Evolutionary conservation across 2,888 invertebrate genomes (phyloP), one percentile per base, ranked within the genome.

Genomic region (Stenoptilia bipunctidactyla): DNA sequence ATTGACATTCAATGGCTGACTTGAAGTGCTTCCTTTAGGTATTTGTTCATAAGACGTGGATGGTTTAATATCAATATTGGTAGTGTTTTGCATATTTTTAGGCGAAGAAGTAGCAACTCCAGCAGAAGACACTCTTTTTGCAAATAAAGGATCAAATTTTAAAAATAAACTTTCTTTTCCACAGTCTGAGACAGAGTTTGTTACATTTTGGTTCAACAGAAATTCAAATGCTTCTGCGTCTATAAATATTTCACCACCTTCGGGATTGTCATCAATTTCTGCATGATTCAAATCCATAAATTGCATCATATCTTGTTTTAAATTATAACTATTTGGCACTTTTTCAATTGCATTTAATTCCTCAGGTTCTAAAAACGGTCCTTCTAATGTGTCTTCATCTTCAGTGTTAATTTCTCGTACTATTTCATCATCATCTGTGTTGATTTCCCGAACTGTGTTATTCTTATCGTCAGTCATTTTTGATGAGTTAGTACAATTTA

Each of bases 91-190:
- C 40, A 51, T 58, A 40, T 62, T 72, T 47, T 72, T 63, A 14
- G 67, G 47, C 44, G 69, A 61, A 38, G 49, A 65, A 40, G 75
- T 65, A 27, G 69, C 49, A 12, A 72, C 63, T 30, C 76, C 67
- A 44, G 67, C 72, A 4, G 72, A 65, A 3, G 80, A 75, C 40
- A 74, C 58, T 50, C 69, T 62, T 47, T 71, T 72, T 4, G 82
- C 71, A 51, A 77, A 83, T 34, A 83, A 56, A 12, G 83, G 83
- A 54, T 83, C 83, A 44, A 83, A 83, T 50, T 83, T 83, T 3
- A 83, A 52, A 45, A 83, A 83, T 36, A 83, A 56, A 45, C 83
- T 83, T 56, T 83, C 83, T 62, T 80, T 83, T 2, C 82, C 83
- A 46, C 73, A 77, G 30, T 83, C 76, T 2, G 58, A 50, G 20